These are phyloP conservation scores for Aromia moschata DNA, from an alignment of 2,888 invertebrate genomes.

Conservation along the genomic window DNA sequence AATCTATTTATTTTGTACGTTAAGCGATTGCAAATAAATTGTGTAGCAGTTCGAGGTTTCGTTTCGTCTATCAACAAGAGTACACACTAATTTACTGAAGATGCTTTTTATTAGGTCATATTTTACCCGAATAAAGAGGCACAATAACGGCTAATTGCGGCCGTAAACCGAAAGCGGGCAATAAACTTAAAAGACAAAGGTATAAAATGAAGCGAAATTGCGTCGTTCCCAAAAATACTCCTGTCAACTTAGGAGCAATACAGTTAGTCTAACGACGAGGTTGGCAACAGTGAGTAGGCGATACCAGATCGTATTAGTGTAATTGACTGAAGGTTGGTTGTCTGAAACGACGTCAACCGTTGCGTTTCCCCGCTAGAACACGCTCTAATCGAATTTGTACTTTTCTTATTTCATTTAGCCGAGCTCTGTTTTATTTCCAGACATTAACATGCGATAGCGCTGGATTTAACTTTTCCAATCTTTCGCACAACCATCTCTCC, in stretches of 20 bases:
- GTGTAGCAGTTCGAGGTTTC: no score
- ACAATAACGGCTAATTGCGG: slow-evolving; percentile 21
- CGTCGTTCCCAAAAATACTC: slow-evolving; percentile 42
- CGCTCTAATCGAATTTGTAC: slow-evolving; percentile 58
- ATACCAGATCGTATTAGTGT: slow-evolving; percentile 59
- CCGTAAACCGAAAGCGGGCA: slow-evolving; percentile 21
- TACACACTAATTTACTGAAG: slow-evolving; percentile 12
- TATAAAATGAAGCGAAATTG: slow-evolving; percentile 27
- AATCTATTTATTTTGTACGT: no score
- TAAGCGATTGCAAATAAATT: no score
- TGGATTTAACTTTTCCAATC: slow-evolving; percentile 27
- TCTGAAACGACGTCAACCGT: slow-evolving; percentile 68
- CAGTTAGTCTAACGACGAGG: slow-evolving; percentile 48
- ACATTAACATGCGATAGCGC: slow-evolving; percentile 42
- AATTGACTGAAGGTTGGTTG: slow-evolving; percentile 61
- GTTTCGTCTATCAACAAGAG: slow-evolving; percentile 1
- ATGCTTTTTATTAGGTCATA: slow-evolving; percentile 8
- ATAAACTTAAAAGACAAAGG: slow-evolving; percentile 24
- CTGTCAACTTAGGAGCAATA: slow-evolving; percentile 47
- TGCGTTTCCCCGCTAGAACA: slow-evolving; percentile 59
- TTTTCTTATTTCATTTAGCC: slow-evolving; percentile 50
- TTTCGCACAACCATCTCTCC: background rate
- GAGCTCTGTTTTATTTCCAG: slow-evolving; percentile 39
- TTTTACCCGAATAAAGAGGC: slow-evolving; percentile 8
- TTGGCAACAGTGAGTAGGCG: slow-evolving; percentile 47